Percentiles rank a stretch among this genome's conserved stretches.
Evolutionary conservation across 1,140 invertebrate genomes (phyloP).

Genomic region (Drosophila lacertosa): DNA sequence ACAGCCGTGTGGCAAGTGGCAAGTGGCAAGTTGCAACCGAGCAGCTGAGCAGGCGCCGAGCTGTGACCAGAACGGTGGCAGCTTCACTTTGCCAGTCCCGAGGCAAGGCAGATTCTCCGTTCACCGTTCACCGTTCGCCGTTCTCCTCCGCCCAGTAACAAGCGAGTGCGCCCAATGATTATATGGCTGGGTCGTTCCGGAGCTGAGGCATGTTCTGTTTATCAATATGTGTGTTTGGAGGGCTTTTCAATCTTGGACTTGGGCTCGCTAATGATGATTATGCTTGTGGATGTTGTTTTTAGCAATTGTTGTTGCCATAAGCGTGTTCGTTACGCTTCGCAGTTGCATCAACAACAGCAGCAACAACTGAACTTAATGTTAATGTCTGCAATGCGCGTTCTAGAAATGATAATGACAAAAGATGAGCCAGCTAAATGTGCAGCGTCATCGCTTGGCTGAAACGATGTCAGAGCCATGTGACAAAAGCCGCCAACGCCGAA

Average conservation of each 20-base stretch:
- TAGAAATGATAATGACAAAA: constrained; percentile 76
- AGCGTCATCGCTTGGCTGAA: constrained; percentile 44
- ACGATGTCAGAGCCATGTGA: constrained; percentile 37
- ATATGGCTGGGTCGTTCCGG: constrained; percentile 34
- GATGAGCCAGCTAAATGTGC: constrained; percentile 36
- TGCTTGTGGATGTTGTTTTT: constrained; percentile 50
- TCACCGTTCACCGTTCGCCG: too few relatives aligned
- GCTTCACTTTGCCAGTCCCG: constrained; percentile 15
- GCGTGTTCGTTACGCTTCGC: constrained; percentile 79
- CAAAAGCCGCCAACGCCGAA: constrained; percentile 27
- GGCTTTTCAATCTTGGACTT: not conserved
- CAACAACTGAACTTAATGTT: constrained; percentile 62
- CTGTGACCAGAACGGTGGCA: constrained; percentile 59
- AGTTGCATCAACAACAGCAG: constrained; percentile 69
- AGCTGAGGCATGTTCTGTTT: constrained; percentile 27
- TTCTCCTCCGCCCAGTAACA: constrained; percentile 43
- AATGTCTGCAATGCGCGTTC: constrained; percentile 63
- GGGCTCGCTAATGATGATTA: constrained; percentile 73
- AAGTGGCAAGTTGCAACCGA: constrained; percentile 19
- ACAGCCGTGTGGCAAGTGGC: not conserved
- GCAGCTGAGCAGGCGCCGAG: constrained; percentile 53
- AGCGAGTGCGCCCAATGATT: constrained; percentile 69
- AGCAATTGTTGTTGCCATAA: constrained; percentile 53
- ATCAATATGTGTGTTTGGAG: constrained; percentile 36
- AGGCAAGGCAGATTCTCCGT: not conserved